Evolutionary conservation across 2,113 vertebrate genomes (phyloP), one percentile per base, ranked within the genome.

Genomic region (Cyrtonyx montezumae): DNA sequence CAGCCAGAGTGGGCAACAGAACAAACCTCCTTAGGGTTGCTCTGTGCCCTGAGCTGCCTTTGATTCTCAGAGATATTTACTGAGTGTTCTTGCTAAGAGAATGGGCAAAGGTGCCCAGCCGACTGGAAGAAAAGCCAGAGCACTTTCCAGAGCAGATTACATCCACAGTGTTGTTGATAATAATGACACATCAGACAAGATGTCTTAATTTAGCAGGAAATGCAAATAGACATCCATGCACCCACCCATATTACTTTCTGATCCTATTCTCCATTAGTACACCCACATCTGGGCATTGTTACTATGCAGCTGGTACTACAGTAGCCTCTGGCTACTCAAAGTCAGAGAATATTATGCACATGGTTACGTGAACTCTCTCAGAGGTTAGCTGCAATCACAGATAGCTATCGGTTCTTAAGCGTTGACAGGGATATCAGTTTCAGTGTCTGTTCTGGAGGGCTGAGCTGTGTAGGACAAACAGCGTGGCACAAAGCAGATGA

Each of bases 1-100:
- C 53, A 26, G 22, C 15, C 25, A 66, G 28, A 46, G 49, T 2
- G 20, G n/a, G 8, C 63, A 67, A 37, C 32, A 45, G 2, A 0
- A 14, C 30, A 83, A 79, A 19, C 9, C 45, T 26, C 8, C 13
- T 34, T 58, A 59, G 56, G 48, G 36, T 26, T 86, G 22, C 26
- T 70, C 61, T 49, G 37, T n/a, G 53, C 6, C 34, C 84, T 65
- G n/a, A 87, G 46, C 34, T 66, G n/a, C 32, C 48, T 84, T 68
- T 11, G 28, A 25, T 68, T 28, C 22, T 73, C 3, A 2, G 46
- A 61, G 46, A 14, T 48, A 2, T 63, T 91, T 65, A 30, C 34
- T 48, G 36, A 68, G 28, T 8, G 30, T 62, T 30, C 30, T 58
- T 59, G 13, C 36, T 53, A 48, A 73, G 18, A 79, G 73, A 79